Evolutionary conservation across 2,888 invertebrate genomes (phyloP).

Genomic region (Acleris laterana): DNA sequence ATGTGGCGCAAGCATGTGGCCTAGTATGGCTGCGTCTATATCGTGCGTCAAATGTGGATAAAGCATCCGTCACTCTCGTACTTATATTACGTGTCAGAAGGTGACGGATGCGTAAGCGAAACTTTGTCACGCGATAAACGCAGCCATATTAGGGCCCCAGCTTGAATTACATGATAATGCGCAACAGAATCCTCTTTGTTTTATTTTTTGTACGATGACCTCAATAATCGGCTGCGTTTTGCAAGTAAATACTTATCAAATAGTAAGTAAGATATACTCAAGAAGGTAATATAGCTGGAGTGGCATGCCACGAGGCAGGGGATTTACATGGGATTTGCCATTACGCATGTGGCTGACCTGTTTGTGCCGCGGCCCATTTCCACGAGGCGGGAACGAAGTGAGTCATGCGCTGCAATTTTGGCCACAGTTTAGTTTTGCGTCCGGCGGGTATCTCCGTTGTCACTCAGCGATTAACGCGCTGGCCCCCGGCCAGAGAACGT

Average conservation of each 20-base stretch:
- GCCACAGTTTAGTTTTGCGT: conserved; percentile 41
- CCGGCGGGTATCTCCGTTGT: conserved; percentile 62
- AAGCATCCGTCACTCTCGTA: no score
- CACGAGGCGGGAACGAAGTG: conserved; percentile 43
- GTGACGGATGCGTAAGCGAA: no score
- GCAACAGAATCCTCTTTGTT: conserved; percentile 8
- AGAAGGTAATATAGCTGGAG: background rate
- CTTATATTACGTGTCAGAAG: no score
- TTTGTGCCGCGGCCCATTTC: conserved; percentile 30
- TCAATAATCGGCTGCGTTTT: conserved; percentile 8
- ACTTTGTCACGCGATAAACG: no score
- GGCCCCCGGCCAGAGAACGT: conserved; percentile 61
- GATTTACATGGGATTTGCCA: conserved; percentile 20
- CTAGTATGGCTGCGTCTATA: no score
- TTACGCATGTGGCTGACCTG: conserved; percentile 24
- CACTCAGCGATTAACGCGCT: conserved; percentile 53
- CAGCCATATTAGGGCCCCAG: no score
- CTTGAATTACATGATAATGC: conserved; percentile 13
- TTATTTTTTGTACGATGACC: conserved; percentile 5
- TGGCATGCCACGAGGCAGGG: background rate
- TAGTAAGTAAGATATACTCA: no score
- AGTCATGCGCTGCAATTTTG: conserved; percentile 54
- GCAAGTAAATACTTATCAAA: background rate
- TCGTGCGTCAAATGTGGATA: no score
- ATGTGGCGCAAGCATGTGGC: conserved; percentile 1